Evolutionary conservation across 2,113 vertebrate species (phyloP).

Genomic region (Archilochus colubris): DNA sequence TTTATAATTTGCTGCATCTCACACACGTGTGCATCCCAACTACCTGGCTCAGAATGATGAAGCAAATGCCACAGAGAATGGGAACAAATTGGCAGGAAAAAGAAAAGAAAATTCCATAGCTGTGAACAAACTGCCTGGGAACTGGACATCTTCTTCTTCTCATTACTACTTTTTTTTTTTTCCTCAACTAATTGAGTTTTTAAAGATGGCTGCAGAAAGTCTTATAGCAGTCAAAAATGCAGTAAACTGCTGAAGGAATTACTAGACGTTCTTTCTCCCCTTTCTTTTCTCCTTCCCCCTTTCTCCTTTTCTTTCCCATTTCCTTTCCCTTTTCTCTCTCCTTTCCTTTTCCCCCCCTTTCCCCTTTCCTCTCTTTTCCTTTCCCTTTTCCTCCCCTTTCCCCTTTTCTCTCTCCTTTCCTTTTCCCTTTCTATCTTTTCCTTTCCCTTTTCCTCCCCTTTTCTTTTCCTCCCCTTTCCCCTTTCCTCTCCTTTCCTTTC

Average conservation of each 20-base stretch:
- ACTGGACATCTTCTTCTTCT: neutral
- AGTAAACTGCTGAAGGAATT: neutral
- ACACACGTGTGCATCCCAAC: fast-evolving
- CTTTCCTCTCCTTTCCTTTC: too few relatives aligned
- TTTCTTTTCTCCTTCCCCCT: too few relatives aligned
- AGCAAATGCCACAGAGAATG: neutral
- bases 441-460: too few relatives aligned
- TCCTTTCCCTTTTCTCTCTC: too few relatives aligned
- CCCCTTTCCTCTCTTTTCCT: too few relatives aligned
- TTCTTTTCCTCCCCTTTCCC: too few relatives aligned
- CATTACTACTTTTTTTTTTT: neutral
- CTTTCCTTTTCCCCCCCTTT: too few relatives aligned
- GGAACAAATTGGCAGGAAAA: neutral
- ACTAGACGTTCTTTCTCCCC: neutral
- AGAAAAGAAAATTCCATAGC: neutral
- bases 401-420: too few relatives aligned
- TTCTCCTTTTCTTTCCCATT: too few relatives aligned
- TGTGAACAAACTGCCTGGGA: neutral
- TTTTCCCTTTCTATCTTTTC: too few relatives aligned
- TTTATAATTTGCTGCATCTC: neutral
- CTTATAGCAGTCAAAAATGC: neutral
- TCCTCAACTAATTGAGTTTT: neutral
- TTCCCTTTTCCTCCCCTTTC: too few relatives aligned
- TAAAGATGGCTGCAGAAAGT: fast-evolving
- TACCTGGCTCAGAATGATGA: neutral